Percentiles rank a stretch among this genome's conserved stretches.
Conservation (phyloP, 2,797 vertebrate genomes). For the Lemur catta region DNA sequence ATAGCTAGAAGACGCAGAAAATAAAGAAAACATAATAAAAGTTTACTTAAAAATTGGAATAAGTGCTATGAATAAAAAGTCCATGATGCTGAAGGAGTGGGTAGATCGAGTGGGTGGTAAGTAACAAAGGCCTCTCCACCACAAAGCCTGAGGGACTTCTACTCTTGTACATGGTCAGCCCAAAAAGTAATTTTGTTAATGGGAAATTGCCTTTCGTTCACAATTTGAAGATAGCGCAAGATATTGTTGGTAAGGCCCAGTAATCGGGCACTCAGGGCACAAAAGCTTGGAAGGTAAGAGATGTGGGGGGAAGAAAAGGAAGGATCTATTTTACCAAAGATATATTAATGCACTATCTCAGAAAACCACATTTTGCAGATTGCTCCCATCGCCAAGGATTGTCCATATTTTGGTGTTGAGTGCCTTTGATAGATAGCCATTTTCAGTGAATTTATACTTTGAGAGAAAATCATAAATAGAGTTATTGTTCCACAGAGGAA, state of each 20-base stretch:
- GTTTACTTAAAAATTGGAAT: background rate
- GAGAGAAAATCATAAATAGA: conserved; percentile 9
- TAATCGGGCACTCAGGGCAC: background rate
- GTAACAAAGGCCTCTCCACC: background rate
- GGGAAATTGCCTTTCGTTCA: background rate
- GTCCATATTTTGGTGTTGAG: background rate
- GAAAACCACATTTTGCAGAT: background rate
- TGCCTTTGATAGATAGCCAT: background rate
- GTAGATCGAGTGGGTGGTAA: background rate
- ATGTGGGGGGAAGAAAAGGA: fast-evolving
- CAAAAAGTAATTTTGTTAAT: background rate
- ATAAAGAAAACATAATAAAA: background rate
- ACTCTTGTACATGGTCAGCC: too few relatives aligned
- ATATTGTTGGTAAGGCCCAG: background rate
- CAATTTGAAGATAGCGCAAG: background rate
- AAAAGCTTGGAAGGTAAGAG: background rate
- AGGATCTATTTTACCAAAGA: background rate
- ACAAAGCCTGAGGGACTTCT: background rate
- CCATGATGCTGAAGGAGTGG: background rate
- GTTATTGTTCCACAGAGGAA: conserved; percentile 15
- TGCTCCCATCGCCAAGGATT: background rate
- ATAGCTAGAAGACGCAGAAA: background rate
- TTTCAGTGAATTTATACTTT: background rate
- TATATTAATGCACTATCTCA: background rate
- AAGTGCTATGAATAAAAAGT: background rate